phyloP scores from a whole-genome alignment of 2,113 vertebrate species.

The Phoxinus phoxinus region DNA sequence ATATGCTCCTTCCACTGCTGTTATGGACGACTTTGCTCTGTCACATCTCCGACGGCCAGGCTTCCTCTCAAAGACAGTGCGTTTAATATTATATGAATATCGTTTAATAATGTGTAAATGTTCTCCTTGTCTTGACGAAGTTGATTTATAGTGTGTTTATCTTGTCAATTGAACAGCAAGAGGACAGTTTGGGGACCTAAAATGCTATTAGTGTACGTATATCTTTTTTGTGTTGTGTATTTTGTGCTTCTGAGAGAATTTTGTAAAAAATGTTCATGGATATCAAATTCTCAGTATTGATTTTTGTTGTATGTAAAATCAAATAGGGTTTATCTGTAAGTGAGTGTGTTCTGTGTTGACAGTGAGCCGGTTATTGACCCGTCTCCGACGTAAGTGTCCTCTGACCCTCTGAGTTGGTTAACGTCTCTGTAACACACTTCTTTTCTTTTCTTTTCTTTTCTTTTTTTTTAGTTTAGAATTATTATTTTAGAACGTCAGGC shows the following conservation, averaged over 20 bases:
- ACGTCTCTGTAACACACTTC: background rate
- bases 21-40: slow-evolving; percentile 8
- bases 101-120: background rate
- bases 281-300: background rate
- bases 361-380: slow-evolving; percentile 6
- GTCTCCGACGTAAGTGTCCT: slow-evolving; percentile 21
- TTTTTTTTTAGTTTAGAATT: background rate
- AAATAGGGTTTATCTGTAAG: background rate
- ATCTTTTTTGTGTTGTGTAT: background rate
- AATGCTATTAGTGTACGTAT: background rate
- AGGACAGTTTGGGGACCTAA: background rate
- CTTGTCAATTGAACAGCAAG: background rate
- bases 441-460: no score
- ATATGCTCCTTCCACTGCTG: slow-evolving; percentile 34
- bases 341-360: slow-evolving; percentile 47
- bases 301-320: background rate
- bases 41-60: background rate
- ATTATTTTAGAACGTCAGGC: background rate
- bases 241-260: background rate
- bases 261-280: background rate
- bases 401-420: background rate
- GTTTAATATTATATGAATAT: background rate
- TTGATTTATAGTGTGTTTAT: background rate
- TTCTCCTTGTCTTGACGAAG: background rate
- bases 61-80: background rate